Percentiles rank a stretch among this genome's conserved stretches.
phyloP scores from a whole-genome alignment of 92 coral and sea anemone genomes.

The Parazoanthus darwini region DNA sequence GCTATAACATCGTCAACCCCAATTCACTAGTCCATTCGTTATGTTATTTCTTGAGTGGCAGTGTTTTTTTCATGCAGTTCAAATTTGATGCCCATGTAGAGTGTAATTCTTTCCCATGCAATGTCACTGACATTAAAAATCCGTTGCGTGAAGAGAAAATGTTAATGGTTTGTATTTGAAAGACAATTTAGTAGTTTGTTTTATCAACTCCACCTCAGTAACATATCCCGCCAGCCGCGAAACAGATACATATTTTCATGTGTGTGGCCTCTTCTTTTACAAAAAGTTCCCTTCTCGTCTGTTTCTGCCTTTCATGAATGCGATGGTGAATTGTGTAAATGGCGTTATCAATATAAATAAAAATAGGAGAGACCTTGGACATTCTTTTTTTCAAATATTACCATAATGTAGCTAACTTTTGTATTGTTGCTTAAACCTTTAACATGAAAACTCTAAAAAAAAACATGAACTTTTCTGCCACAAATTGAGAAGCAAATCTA shows the following conservation, averaged over 20 bases:
- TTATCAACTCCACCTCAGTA: too few relatives aligned
- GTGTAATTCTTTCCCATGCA: too few relatives aligned
- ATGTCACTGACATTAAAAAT: too few relatives aligned
- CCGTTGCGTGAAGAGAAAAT: background rate
- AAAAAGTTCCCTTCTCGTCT: background rate
- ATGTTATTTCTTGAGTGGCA: background rate
- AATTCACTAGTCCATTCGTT: background rate
- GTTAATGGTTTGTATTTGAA: background rate
- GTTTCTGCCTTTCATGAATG: background rate
- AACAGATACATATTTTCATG: too few relatives aligned
- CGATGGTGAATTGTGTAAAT: background rate
- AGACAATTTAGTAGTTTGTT: background rate
- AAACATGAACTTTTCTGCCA: background rate
- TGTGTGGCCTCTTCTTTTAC: background rate
- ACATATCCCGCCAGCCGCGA: background rate
- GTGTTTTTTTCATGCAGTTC: background rate
- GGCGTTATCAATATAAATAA: background rate
- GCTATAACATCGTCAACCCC: background rate
- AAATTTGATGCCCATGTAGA: background rate
- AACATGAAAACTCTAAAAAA: background rate
- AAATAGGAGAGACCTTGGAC: background rate
- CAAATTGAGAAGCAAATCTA: slow-evolving; percentile 10
- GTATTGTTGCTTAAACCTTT: background rate
- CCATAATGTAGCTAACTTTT: background rate
- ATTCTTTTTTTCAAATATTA: too few relatives aligned